phyloP scores from a whole-genome alignment of 2,888 invertebrate species.

The Gymnoscelis rufifasciata region DNA sequence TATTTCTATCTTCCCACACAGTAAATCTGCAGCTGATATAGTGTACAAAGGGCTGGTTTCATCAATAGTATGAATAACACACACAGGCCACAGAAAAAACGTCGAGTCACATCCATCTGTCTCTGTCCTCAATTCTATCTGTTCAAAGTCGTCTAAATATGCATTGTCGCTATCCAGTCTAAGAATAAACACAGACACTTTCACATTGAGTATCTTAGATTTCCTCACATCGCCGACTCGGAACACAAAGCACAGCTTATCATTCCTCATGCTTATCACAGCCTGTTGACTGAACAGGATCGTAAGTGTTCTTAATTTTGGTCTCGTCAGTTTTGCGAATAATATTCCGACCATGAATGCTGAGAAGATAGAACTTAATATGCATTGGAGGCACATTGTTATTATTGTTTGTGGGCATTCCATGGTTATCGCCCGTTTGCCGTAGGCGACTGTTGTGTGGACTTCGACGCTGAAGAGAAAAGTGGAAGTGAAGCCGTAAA shows the following conservation, averaged over 20 bases:
- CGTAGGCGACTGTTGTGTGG: slow-evolving; percentile 96
- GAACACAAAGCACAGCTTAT: slow-evolving; percentile 91
- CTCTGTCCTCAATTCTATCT: slow-evolving; percentile 86
- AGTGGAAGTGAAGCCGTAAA: slow-evolving; percentile 93
- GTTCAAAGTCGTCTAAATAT: slow-evolving; percentile 85
- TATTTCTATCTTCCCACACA: slow-evolving; percentile 90
- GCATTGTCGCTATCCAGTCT: slow-evolving; percentile 89
- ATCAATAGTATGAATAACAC: slow-evolving; percentile 94
- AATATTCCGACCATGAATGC: slow-evolving; percentile 91
- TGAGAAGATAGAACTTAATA: slow-evolving; percentile 93
- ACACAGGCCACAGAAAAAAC: slow-evolving; percentile 98
- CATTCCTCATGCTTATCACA: slow-evolving; percentile 92
- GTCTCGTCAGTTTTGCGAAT: slow-evolving; percentile 96
- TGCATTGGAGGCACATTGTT: slow-evolving; percentile 96
- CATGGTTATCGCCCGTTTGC: slow-evolving; percentile 90
- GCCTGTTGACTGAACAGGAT: slow-evolving; percentile 94
- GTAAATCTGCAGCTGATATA: slow-evolving; percentile 92
- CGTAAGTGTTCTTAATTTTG: slow-evolving; percentile 95
- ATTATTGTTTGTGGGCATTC: slow-evolving; percentile 96
- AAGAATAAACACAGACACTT: slow-evolving; percentile 90
- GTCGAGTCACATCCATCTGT: slow-evolving; percentile 93
- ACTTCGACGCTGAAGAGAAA: slow-evolving; percentile 97
- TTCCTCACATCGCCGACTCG: slow-evolving; percentile 96
- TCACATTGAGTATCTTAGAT: slow-evolving; percentile 96
- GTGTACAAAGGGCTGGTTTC: slow-evolving; percentile 91